Percentiles rank a stretch among this genome's conserved stretches.
These are phyloP conservation scores for Agrenia bidenticulata DNA, from an alignment of 2,888 invertebrate genomes.

Conservation along the genomic window DNA sequence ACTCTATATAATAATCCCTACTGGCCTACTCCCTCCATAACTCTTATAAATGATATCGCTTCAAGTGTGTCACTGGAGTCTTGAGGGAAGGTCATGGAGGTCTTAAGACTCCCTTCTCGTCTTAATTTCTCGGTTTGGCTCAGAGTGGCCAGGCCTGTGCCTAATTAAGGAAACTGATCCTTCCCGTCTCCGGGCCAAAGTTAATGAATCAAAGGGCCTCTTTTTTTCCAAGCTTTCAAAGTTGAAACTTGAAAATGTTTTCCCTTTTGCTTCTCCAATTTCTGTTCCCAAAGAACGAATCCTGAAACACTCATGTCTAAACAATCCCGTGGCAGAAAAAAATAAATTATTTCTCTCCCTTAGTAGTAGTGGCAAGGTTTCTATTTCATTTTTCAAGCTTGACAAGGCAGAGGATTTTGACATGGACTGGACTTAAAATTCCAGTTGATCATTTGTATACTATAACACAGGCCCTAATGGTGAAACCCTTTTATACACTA, in stretches of 20 bases:
- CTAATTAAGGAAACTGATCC: slow-evolving; percentile 44
- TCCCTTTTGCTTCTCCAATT: background rate
- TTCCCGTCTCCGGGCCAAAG: slow-evolving; percentile 10
- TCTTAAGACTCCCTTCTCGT: slow-evolving; percentile 15
- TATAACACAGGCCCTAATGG: background rate
- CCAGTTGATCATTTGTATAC: background rate
- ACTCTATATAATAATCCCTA: background rate
- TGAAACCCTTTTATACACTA: slow-evolving; percentile 2
- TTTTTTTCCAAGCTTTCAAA: slow-evolving; percentile 1
- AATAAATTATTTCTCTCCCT: slow-evolving; percentile 11
- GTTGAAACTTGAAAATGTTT: slow-evolving; percentile 4
- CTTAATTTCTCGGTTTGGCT: slow-evolving; percentile 17
- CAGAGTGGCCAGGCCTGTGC: slow-evolving; percentile 32
- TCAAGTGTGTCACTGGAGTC: background rate
- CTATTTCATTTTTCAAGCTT: slow-evolving; percentile 26
- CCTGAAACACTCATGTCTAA: slow-evolving; percentile 1
- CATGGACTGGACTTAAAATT: slow-evolving; percentile 8
- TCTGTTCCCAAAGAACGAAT: background rate
- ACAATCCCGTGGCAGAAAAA: slow-evolving; percentile 8
- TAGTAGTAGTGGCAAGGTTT: slow-evolving; percentile 18
- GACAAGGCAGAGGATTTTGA: slow-evolving; percentile 7
- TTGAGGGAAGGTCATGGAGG: slow-evolving; percentile 18
- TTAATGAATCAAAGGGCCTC: slow-evolving; percentile 15
- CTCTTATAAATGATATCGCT: background rate
- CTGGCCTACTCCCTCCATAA: background rate